phyloP scores from a whole-genome alignment of 1,140 invertebrate genomes.

The Apis laboriosa region DNA sequence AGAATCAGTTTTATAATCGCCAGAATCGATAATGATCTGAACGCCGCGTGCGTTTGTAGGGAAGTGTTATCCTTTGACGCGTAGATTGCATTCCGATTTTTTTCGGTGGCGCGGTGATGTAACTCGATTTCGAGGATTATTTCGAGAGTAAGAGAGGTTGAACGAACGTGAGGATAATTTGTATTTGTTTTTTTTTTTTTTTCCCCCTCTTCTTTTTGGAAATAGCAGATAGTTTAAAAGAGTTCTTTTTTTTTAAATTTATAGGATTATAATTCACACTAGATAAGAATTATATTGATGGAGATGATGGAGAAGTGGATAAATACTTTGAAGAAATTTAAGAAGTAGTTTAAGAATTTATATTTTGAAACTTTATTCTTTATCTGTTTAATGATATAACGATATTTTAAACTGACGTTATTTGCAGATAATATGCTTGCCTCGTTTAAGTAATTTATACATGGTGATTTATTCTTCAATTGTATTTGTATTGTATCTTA shows the following conservation, averaged over 20 bases:
- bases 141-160: no score
- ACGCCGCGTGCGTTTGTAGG: not conserved
- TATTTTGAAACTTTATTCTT: not conserved
- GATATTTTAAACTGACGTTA: not conserved
- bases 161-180: no score
- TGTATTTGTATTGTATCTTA: no score
- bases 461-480: not conserved
- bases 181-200: no score
- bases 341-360: no score
- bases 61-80: not conserved
- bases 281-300: no score
- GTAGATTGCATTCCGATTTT: not conserved
- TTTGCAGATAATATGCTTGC: not conserved
- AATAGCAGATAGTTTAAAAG: no score
- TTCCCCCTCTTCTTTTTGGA: no score
- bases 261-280: no score
- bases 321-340: no score
- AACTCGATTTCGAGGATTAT: not conserved
- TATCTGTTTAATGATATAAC: not conserved
- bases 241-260: no score
- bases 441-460: not conserved
- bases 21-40: slow-evolving; percentile 22
- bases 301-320: no score
- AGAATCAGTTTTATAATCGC: slow-evolving; percentile 17
- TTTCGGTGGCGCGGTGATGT: not conserved